phyloP scores from a whole-genome alignment of 2,888 invertebrate genomes.

The Oeneis ivallda region DNA sequence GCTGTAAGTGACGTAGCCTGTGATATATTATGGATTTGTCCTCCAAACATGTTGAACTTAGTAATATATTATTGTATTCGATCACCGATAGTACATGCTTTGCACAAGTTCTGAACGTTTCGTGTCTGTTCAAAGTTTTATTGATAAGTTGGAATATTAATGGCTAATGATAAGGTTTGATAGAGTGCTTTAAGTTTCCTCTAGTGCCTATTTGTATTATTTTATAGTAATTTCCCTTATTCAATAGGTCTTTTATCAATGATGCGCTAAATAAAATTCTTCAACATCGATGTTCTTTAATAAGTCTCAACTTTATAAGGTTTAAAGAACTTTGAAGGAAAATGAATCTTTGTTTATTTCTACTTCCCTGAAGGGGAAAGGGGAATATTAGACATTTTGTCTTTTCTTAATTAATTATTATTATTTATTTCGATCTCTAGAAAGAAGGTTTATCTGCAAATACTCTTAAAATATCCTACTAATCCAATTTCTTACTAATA shows the following conservation, averaged over 20 bases:
- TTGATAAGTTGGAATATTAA: conserved; percentile 16
- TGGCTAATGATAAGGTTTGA: conserved; percentile 13
- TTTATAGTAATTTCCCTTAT: background rate
- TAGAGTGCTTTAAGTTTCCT: background rate
- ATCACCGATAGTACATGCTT: conserved; percentile 13
- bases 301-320: no score
- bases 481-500: no score
- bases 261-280: no score
- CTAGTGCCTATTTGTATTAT: background rate
- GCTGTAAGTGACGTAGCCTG: conserved; percentile 11
- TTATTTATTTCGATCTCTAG: no score
- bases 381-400: no score
- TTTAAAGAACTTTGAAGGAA: no score
- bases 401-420: no score
- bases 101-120: conserved; percentile 16
- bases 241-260: background rate
- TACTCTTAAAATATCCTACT: no score
- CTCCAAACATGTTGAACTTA: conserved; percentile 6
- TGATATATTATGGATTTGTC: conserved; percentile 20
- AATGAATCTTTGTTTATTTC: no score
- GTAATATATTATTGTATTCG: conserved; percentile 16
- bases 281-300: no score
- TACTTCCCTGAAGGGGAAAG: no score
- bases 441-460: no score
- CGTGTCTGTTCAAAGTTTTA: conserved; percentile 15